Evolutionary conservation across 1,140 invertebrate genomes (phyloP), one percentile per base, ranked within the genome.

Genomic region (Saccostrea glomerata): DNA sequence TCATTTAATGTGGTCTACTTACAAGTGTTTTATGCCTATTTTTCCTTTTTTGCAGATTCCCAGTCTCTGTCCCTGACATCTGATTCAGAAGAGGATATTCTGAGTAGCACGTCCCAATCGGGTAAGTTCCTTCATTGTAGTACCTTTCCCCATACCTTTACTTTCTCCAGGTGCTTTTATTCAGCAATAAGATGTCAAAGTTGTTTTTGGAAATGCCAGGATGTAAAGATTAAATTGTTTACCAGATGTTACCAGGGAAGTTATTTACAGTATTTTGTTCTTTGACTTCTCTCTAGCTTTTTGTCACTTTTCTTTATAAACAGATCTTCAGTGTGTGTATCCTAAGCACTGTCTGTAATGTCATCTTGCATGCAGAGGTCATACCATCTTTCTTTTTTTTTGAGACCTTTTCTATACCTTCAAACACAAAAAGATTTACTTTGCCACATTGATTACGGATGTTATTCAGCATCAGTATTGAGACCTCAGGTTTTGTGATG

Each of bases 71-170:
- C 92, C 2, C 54, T 93, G 55, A 91, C 91, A 25, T 92, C 91
- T n/a, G 91, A 91, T 63, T 91, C 91, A 63, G 91, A 91, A 40
- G 92, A 93, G 88, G 91, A 93, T 82, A 63, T 87, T 23, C 89
- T 89, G 20, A 89, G 90, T 17, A 87, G 88, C 15, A 77, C 89
- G 11, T 47, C 47, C 25, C 82, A 54, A 17, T 86, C 89, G 86
- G 89, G 90, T 90, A 87, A 36, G 85, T 54, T 58, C 25, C 30
- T 77, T 15, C 25, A 30, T 63, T 63, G 17, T 20, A 40, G 23
- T 13, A 13, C 25, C n/a, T 13, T 13, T 30, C 15, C 25, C 25
- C 11, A 13, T 77, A 30, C 23, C 70, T 12, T 2, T 13, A 3
- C 9, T 47, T 47, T 7, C 47, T 9, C 47, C 47, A 47, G 47